Evolutionary conservation across 1,140 invertebrate genomes (phyloP).

Genomic region (Eulimnadia texana): DNA sequence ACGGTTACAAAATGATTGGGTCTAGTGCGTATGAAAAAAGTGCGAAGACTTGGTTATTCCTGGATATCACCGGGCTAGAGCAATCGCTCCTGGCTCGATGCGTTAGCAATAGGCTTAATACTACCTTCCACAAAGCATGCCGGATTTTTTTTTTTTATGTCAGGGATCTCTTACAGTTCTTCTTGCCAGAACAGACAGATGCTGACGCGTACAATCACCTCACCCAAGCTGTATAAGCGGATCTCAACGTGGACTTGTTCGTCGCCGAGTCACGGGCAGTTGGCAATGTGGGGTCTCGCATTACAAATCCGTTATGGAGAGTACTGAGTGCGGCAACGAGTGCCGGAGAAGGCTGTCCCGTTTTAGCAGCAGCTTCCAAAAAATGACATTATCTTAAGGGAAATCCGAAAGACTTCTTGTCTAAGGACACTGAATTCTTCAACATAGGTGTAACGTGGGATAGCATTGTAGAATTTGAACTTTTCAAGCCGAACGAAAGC

Average conservation of each 20-base stretch:
- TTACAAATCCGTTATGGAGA: background rate
- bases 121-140: background rate
- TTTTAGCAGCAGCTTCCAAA: background rate
- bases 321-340: background rate
- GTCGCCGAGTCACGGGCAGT: background rate
- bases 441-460: background rate
- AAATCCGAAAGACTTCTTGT: background rate
- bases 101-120: background rate
- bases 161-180: background rate
- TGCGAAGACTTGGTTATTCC: background rate
- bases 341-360: background rate
- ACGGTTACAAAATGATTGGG: background rate
- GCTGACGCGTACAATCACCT: background rate
- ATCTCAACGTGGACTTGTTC: background rate
- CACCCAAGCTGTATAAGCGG: background rate
- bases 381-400: background rate
- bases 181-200: background rate
- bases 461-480: background rate
- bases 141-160: background rate
- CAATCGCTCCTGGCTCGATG: background rate
- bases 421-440: background rate
- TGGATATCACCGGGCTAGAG: background rate
- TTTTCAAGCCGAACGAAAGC: background rate
- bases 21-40: background rate
- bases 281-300: background rate